A percentile compares a stretch with the other conserved stretches of the same genome.
phyloP scores from a whole-genome alignment of 2,113 vertebrate genomes.

The Dasyurus viverrinus region DNA sequence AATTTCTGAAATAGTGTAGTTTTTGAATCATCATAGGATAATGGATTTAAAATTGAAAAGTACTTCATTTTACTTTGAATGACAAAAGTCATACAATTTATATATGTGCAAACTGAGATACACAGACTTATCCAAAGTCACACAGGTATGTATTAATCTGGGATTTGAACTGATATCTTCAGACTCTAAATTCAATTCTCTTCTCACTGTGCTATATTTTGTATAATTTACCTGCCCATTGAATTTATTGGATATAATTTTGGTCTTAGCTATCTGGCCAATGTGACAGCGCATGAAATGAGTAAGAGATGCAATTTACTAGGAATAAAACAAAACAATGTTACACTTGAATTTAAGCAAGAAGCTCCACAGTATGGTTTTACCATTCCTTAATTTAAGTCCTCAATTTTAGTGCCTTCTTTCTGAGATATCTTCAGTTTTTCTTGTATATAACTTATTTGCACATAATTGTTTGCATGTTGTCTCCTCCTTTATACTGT shows the following conservation, averaged over 20 bases:
- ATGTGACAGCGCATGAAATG: neutral
- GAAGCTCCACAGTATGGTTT: neutral
- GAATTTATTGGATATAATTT: neutral
- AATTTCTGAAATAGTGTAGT: neutral
- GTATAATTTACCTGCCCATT: neutral
- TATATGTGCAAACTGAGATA: neutral
- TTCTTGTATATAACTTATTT: neutral
- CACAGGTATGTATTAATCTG: neutral
- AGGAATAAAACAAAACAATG: neutral
- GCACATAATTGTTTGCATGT: neutral
- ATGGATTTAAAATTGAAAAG: neutral
- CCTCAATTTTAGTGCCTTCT: neutral
- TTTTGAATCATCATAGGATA: neutral
- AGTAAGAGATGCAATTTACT: neutral
- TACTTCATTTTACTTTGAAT: neutral
- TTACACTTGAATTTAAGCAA: neutral
- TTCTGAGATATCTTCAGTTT: neutral
- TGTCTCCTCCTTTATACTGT: neutral
- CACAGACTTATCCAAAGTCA: neutral
- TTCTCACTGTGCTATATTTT: neutral
- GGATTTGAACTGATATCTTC: neutral
- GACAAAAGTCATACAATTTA: neutral
- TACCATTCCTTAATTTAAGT: neutral
- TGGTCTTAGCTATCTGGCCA: neutral
- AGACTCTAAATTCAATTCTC: neutral